phyloP scores from a whole-genome alignment of 2,113 vertebrate genomes.

The Phyllopteryx taeniolatus region DNA sequence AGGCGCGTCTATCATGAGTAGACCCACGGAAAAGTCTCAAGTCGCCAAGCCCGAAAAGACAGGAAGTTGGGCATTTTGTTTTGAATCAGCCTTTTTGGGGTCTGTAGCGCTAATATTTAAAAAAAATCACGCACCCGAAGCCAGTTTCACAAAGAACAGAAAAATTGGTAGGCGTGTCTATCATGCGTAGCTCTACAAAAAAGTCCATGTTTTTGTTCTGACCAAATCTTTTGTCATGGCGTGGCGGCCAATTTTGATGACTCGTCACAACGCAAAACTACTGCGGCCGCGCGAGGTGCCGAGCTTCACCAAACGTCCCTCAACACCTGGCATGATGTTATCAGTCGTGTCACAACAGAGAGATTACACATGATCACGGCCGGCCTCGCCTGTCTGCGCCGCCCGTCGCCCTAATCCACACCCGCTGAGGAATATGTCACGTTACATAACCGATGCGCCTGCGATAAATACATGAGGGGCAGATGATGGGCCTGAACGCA shows the following conservation, averaged over 20 bases:
- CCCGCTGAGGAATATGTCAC: constrained; percentile 32
- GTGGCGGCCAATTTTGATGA: too few species aligned
- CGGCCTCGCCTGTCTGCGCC: constrained; percentile 14
- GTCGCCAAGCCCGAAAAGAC: not conserved
- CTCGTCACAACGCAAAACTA: too few species aligned
- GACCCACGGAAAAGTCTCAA: not conserved
- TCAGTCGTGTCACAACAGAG: constrained; percentile 1
- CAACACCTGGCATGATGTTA: not conserved
- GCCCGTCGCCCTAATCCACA: constrained; percentile 46
- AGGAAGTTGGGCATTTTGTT: not conserved
- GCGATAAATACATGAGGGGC: constrained; percentile 12
- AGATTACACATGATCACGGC: constrained; percentile 23
- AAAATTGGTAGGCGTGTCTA: too few species aligned
- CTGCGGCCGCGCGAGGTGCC: too few species aligned
- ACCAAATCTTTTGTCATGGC: too few species aligned
- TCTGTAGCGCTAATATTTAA: not conserved
- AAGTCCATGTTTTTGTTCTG: too few species aligned
- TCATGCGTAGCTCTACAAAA: too few species aligned
- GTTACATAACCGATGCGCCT: constrained; percentile 32
- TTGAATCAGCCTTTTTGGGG: not conserved
- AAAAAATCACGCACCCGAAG: too few species aligned
- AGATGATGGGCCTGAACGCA: constrained; percentile 16
- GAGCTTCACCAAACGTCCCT: not conserved
- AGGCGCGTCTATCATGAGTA: not conserved
- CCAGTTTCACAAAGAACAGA: too few species aligned